Conservation (phyloP, 2,888 invertebrate genomes). For the Pristionchus mayeri region DNA sequence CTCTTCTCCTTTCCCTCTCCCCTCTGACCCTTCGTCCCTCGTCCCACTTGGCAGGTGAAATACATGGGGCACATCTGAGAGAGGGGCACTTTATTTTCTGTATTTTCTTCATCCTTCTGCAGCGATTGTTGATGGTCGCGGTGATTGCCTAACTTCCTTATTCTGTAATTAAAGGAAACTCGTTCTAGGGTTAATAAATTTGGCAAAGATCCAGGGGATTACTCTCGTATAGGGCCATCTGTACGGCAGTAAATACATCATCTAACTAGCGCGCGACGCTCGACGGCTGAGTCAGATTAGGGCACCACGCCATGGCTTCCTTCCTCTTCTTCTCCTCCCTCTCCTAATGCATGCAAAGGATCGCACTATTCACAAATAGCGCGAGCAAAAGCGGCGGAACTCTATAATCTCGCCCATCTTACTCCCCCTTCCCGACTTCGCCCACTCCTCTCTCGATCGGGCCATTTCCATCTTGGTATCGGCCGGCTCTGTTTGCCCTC, state of each 20-base stretch:
- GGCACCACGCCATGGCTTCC: not conserved
- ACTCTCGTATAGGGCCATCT: not conserved
- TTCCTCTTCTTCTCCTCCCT: not conserved
- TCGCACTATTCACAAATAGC: not conserved
- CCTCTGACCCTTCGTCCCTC: conserved; percentile 6
- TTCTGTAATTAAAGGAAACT: not conserved
- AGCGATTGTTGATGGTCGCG: not conserved
- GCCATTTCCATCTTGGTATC: not conserved
- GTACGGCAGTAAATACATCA: not conserved
- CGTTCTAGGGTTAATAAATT: too few relatives aligned
- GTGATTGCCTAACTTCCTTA: not conserved
- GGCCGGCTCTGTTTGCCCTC: conserved; percentile 23
- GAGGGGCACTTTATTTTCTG: not conserved
- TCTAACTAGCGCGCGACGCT: too few relatives aligned
- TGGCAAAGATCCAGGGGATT: too few relatives aligned
- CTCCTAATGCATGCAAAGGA: not conserved
- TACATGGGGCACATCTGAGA: not conserved
- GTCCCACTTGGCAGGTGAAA: not conserved
- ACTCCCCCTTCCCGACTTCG: not conserved
- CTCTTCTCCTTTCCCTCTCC: not conserved
- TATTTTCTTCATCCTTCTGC: not conserved
- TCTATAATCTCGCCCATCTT: not conserved
- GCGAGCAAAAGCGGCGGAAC: not conserved
- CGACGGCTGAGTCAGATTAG: too few relatives aligned
- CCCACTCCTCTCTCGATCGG: not conserved